Base-by-base conservation (phyloP, 1,140 invertebrate genomes). In the Drosophila truncata region DNA sequence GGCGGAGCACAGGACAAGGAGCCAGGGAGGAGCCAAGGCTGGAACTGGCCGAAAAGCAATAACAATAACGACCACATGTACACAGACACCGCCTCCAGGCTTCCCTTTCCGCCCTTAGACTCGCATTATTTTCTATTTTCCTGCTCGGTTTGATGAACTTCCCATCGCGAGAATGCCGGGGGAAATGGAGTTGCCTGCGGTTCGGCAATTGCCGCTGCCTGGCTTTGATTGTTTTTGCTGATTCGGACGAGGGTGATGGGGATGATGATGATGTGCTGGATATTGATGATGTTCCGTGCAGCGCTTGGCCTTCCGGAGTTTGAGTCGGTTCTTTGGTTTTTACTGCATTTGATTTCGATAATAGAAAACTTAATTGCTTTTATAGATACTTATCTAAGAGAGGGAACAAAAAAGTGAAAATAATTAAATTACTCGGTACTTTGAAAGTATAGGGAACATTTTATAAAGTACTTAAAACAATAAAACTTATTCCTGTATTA, bases 341-440 rank as follows among this genome's bases (percentile, higher is more conserved):
- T 75, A 59, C 73, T 69, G 69, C 65, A 72, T 66, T 82, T 75
- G 86, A 82, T 91, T 85, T 90, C 78, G 81, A 82, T 90, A 90
- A 90, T 85, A 85, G 85, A 85, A 90, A 90, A 85, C 79, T 84
- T 90, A 90, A 90, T 90, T 90, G 81, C 85, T 90, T 82, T 90
- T 77, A 85, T 77, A 73, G 86, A 90, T 82, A 82, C 69, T 79
- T n/a, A n/a, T n/a, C n/a, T n/a, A n/a, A n/a, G 25, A 8, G 23
- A 14, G 2, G 2, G 27, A 29, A 27, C 33, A n/a, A n/a, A 7
- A 10, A 11, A 4, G n/a, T 9, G 18, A 9, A 13, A 4, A 11
- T 55, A 16, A 55, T 55, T 55, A n/a, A 37, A 37, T 25, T n/a
- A 37, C 18, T 9, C 14, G 14, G 27, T 13, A 18, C 11, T 33